Conservation (phyloP, 92 coral and sea anemone species). For the Phenganax marumi region DNA sequence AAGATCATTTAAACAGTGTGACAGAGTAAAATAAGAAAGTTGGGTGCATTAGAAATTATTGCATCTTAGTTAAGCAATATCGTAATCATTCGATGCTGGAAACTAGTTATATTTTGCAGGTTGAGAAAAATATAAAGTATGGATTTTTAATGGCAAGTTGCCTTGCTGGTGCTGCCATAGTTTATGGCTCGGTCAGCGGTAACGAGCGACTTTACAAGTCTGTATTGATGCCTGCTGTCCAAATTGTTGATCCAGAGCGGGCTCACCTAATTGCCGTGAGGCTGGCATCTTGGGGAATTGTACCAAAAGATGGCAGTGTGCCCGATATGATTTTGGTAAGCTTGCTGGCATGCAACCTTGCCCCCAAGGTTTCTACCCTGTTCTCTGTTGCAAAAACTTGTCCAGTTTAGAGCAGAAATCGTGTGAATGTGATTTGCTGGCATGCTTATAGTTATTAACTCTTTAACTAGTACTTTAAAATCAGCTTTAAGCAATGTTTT, state of each 20-base stretch:
- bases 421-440: no score
- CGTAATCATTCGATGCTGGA: no score
- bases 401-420: no score
- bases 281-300: slow-evolving; percentile 76
- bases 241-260: slow-evolving; percentile 72
- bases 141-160: slow-evolving; percentile 7
- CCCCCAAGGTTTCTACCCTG: no score
- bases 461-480: background rate
- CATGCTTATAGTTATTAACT: no score
- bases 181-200: slow-evolving; percentile 70
- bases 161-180: slow-evolving; percentile 27
- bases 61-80: no score
- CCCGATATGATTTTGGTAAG: slow-evolving; percentile 83
- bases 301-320: slow-evolving; percentile 64
- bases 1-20: no score
- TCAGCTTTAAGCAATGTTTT: background rate
- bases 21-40: no score
- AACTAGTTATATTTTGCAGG: background rate
- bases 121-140: slow-evolving; percentile 9
- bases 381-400: no score
- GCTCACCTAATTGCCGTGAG: slow-evolving; percentile 86
- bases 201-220: slow-evolving; percentile 72
- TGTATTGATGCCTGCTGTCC: slow-evolving; percentile 72
- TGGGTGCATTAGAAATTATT: no score
- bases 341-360: background rate